Evolutionary conservation across 1,140 invertebrate species (phyloP).

Genomic region (Armadillidium nasatum): DNA sequence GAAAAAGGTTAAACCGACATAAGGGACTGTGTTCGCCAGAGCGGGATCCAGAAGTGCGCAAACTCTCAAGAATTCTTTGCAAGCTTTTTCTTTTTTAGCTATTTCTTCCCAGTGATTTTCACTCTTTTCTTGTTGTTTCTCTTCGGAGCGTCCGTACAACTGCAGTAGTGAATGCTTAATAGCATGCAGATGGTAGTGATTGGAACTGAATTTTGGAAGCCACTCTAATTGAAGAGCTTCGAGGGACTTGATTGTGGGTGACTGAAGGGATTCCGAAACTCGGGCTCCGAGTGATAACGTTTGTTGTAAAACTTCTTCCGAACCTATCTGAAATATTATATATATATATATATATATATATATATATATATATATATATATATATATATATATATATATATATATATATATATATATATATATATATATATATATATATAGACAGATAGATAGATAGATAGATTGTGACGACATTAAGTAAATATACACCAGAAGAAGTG

Average conservation of each 20-base stretch:
- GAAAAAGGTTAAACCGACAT: slow-evolving; percentile 42
- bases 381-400: background rate
- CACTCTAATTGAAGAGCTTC: slow-evolving; percentile 40
- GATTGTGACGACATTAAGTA: too few species aligned
- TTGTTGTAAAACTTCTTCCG: slow-evolving; percentile 31
- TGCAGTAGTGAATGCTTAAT: slow-evolving; percentile 77
- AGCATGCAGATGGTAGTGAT: slow-evolving; percentile 73
- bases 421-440: background rate
- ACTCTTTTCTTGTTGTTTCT: slow-evolving; percentile 35
- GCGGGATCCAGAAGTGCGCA: slow-evolving; percentile 41
- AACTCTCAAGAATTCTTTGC: slow-evolving; percentile 43
- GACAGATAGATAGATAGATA: too few species aligned
- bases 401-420: background rate
- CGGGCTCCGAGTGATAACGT: slow-evolving; percentile 32
- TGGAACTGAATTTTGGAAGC: slow-evolving; percentile 59
- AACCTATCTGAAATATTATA: slow-evolving; percentile 26
- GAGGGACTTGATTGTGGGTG: slow-evolving; percentile 30
- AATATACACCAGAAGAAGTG: too few species aligned
- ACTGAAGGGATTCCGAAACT: slow-evolving; percentile 30
- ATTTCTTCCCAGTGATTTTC: slow-evolving; percentile 36
- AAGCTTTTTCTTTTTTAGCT: slow-evolving; percentile 41
- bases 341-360: background rate
- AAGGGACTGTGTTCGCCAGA: slow-evolving; percentile 36
- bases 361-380: slow-evolving; percentile 3
- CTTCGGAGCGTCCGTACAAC: slow-evolving; percentile 63